Base-by-base conservation (phyloP, 2,888 invertebrate species). In the Aporophyla nigra region DNA sequence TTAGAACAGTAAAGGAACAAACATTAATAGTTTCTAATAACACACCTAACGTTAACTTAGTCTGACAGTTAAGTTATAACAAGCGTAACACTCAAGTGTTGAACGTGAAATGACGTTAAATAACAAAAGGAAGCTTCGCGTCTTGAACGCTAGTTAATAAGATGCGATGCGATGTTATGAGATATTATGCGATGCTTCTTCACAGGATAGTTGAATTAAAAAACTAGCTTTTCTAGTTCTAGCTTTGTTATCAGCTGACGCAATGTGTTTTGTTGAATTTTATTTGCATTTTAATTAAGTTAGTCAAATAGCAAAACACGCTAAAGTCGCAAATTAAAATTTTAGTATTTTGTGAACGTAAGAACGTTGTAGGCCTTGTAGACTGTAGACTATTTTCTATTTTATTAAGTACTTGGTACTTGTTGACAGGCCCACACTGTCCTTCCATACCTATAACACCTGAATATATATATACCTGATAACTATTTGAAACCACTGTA, bases 111-210 rank as follows among this genome's bases (percentile, higher is more conserved):
- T 76, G 51, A 76, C 58, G 76, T 76, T 65, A 65, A 58, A 65
- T 58, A 76, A 46, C 46, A 61, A 67, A 33, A 16, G 58, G 21
- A 51, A 76, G 53, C 65, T 76, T 59, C 21, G 54, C 19, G 24
- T 59, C 33, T 66, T 76, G 76, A 76, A 76, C 46, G 24, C 66
- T 16, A 46, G 65, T 53, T 61, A 53, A 76, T 76, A 65, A 53
- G 46, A 65, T 46, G 33, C 14, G 51, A 65, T 33, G 65, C 51
- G 16, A 33, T 33, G 33, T 33, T 33, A 65, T 49, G 46, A 53
- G 46, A 65, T n/a, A n/a, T n/a, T n/a, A n/a, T 46, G 33, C 14
- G 51, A 65, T 33, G 65, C 51, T 16, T 46, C 66, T 58, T 65
- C 51, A 59, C 19, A n/a, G 1, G 6, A 16, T 24, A 49, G 24